phyloP scores from a whole-genome alignment of 2,113 vertebrate genomes.

The Sitta europaea region DNA sequence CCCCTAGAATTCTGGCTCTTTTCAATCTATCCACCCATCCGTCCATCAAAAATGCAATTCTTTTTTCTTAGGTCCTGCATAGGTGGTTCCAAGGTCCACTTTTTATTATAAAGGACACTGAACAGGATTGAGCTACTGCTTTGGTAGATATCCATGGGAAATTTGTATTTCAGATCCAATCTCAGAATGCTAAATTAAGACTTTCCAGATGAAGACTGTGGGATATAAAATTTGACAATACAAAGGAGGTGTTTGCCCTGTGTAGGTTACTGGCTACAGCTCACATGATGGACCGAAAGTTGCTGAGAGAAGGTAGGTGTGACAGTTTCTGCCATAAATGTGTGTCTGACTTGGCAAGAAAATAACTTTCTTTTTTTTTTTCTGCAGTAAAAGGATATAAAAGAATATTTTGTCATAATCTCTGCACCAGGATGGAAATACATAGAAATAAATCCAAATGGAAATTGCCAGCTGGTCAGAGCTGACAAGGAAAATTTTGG shows the following conservation, averaged over 20 bases:
- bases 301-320: conserved; percentile 35
- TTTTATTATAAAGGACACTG: not conserved
- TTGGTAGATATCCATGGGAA: not conserved
- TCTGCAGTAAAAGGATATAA: conserved; percentile 14
- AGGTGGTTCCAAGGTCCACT: not conserved
- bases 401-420: conserved; percentile 42
- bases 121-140: not conserved
- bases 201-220: not conserved
- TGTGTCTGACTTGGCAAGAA: conserved; percentile 43
- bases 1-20: not conserved
- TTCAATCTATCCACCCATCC: not conserved
- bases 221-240: conserved; percentile 11
- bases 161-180: not conserved
- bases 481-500: conserved; percentile 6
- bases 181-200: not conserved
- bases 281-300: conserved; percentile 19
- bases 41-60: not conserved
- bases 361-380: not conserved
- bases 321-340: conserved; percentile 33
- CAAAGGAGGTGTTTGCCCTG: conserved; percentile 41
- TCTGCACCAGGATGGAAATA: conserved; percentile 26
- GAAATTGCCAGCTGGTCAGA: conserved; percentile 19
- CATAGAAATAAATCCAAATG: conserved; percentile 12
- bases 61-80: not conserved
- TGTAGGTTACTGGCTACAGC: conserved; percentile 18